phyloP scores from a whole-genome alignment of 2,113 vertebrate species.

The Hepsetus odoe region DNA sequence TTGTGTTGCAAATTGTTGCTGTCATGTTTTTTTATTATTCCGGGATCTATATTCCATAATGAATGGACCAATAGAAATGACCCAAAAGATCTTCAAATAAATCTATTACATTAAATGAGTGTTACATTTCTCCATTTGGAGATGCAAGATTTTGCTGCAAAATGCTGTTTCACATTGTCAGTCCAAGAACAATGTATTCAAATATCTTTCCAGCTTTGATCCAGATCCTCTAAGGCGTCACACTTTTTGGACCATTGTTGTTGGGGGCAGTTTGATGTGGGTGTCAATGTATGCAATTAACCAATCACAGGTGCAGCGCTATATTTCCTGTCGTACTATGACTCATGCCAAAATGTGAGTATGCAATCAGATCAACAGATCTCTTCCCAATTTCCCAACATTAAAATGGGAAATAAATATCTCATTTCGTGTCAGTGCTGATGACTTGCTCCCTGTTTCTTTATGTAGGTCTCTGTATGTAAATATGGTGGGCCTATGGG shows the following conservation, averaged over 20 bases:
- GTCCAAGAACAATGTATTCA: not conserved
- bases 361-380: not conserved
- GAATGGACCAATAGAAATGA: too few species aligned
- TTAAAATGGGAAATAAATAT: not conserved
- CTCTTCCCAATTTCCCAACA: not conserved
- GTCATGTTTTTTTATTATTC: too few species aligned
- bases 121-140: too few species aligned
- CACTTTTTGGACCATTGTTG: slow-evolving; percentile 75
- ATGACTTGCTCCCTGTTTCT: slow-evolving; percentile 17
- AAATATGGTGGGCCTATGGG: slow-evolving; percentile 77
- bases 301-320: slow-evolving; percentile 82
- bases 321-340: slow-evolving; percentile 78
- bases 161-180: not conserved
- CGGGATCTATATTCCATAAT: too few species aligned
- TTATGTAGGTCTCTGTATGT: slow-evolving; percentile 75
- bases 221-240: slow-evolving; percentile 77
- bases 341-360: slow-evolving; percentile 79
- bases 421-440: not conserved
- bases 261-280: slow-evolving; percentile 81
- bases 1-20: too few species aligned
- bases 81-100: too few species aligned
- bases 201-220: slow-evolving; percentile 71
- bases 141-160: not conserved
- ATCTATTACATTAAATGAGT: too few species aligned
- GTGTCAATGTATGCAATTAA: slow-evolving; percentile 77